Evolutionary conservation across 2,797 vertebrate genomes (phyloP).

Genomic region (Perodicticus potto): DNA sequence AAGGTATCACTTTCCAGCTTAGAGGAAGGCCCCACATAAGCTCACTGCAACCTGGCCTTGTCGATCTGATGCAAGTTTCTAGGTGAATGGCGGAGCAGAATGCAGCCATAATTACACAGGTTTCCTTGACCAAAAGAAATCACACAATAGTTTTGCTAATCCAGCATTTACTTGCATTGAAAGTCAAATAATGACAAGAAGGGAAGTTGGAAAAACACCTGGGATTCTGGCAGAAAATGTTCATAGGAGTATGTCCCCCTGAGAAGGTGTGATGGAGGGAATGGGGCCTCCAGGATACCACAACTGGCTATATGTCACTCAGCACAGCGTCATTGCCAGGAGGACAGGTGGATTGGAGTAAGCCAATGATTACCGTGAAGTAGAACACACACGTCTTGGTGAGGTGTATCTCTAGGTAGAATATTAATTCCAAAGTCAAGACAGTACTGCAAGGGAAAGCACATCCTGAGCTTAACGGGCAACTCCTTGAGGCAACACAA

Average conservation of each 20-base stretch:
- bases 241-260: not conserved
- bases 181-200: not conserved
- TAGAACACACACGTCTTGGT: not conserved
- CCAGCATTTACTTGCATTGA: not conserved
- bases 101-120: not conserved
- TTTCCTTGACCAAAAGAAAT: not conserved
- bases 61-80: not conserved
- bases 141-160: not conserved
- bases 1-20: not conserved
- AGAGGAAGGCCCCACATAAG: not conserved
- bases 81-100: not conserved
- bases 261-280: not conserved
- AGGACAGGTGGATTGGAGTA: not conserved
- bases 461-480: not conserved
- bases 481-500: not conserved
- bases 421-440: not conserved
- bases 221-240: not conserved
- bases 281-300: not conserved
- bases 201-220: not conserved
- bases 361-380: not conserved
- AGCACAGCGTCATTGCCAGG: not conserved
- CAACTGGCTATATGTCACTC: not conserved
- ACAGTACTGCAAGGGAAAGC: not conserved
- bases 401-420: not conserved
- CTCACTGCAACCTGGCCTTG: not conserved